phyloP scores from a whole-genome alignment of 2,797 vertebrate genomes.

The Florisuga fusca region DNA sequence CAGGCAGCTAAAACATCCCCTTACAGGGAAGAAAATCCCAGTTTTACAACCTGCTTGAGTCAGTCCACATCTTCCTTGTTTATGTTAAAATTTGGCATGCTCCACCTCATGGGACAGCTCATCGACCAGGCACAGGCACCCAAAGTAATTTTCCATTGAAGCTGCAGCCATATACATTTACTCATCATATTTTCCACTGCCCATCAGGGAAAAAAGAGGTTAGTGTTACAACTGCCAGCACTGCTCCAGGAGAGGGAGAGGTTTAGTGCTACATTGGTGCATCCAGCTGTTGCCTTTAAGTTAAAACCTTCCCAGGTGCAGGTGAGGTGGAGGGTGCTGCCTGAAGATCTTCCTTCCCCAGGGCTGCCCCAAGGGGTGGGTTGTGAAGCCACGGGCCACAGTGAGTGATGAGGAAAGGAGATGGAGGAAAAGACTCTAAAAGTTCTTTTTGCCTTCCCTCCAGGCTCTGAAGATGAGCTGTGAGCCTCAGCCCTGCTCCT shows the following conservation, averaged over 20 bases:
- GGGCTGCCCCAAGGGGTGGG: neutral
- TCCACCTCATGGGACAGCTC: neutral
- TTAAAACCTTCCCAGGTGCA: neutral
- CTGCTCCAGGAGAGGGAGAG: neutral
- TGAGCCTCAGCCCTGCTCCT: neutral
- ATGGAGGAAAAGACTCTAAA: neutral
- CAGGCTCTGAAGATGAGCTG: neutral
- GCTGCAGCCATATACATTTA: neutral
- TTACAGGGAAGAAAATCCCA: neutral
- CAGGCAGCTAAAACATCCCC: neutral
- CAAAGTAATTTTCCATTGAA: neutral
- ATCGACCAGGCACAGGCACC: accelerated
- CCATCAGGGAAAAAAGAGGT: neutral
- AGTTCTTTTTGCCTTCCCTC: neutral
- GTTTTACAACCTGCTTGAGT: neutral
- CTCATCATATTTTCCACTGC: neutral
- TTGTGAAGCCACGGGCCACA: neutral
- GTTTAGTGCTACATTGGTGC: accelerated
- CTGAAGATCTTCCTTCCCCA: neutral
- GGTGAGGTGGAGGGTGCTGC: neutral
- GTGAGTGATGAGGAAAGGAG: neutral
- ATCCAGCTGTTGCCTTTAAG: accelerated
- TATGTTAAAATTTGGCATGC: neutral
- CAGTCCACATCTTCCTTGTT: neutral
- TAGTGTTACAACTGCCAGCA: neutral